Conservation (phyloP, 2,888 invertebrate genomes). For the Acronicta aceris region DNA sequence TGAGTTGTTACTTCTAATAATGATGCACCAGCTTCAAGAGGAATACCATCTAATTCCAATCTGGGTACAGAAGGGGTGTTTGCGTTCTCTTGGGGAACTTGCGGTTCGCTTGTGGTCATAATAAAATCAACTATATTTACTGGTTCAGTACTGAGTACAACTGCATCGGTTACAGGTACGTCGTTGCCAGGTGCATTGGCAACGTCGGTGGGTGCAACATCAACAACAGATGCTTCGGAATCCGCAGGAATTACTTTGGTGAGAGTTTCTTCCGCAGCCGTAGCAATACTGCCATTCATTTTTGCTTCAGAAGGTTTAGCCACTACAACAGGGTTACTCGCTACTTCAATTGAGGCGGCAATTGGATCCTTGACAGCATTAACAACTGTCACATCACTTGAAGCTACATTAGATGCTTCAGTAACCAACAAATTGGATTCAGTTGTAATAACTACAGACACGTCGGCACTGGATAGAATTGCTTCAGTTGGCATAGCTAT, state of each 20-base stretch:
- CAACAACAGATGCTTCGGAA: constrained; percentile 19
- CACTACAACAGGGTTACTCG: not conserved
- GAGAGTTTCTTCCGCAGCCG: not conserved
- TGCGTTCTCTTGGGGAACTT: constrained; percentile 10
- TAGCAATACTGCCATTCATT: not conserved
- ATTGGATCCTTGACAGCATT: not conserved
- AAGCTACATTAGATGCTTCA: not conserved
- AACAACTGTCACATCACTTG: not conserved
- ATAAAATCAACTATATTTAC: constrained; percentile 8
- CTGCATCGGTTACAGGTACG: constrained; percentile 21
- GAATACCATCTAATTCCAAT: constrained; percentile 48
- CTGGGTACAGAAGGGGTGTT: constrained; percentile 27
- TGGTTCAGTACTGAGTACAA: constrained; percentile 1
- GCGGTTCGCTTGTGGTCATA: constrained; percentile 25
- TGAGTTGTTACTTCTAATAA: constrained; percentile 76
- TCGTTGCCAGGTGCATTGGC: constrained; percentile 8
- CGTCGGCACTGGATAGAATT: not conserved
- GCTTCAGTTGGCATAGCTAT: not conserved
- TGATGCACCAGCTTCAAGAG: constrained; percentile 72
- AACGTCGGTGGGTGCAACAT: constrained; percentile 27
- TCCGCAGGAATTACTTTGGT: constrained; percentile 11
- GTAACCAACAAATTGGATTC: not conserved
- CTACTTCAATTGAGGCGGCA: not conserved
- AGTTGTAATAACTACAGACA: not conserved
- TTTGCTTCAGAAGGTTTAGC: not conserved